phyloP scores from a whole-genome alignment of 1,140 invertebrate genomes.

The Macrosteles quadrilineatus region DNA sequence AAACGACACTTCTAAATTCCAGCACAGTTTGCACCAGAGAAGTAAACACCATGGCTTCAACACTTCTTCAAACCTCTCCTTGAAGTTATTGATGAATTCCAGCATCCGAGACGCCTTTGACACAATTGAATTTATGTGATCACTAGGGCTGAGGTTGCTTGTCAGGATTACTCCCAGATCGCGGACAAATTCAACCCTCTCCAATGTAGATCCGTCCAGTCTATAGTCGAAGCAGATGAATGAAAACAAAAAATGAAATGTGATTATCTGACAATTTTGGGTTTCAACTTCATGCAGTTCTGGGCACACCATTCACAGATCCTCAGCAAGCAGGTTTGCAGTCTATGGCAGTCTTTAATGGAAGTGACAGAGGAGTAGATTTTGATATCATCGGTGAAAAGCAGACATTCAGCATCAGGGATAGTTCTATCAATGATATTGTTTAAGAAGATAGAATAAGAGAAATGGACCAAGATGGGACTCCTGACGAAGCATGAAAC shows the following conservation, averaged over 20 bases:
- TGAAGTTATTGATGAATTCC: too few species aligned
- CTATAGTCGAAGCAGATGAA: neutral
- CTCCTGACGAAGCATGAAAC: constrained; percentile 38
- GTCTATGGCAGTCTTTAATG: neutral
- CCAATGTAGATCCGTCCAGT: neutral
- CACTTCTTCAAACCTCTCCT: too few species aligned
- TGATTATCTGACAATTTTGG: neutral
- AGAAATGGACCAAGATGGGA: constrained; percentile 44
- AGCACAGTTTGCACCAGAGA: neutral
- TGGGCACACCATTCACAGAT: neutral
- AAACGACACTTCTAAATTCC: too few species aligned
- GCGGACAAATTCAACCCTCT: too few species aligned
- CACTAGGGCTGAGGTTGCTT: neutral
- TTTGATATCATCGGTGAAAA: constrained; percentile 41
- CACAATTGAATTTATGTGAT: neutral
- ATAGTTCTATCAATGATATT: constrained; percentile 41
- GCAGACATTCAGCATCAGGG: constrained; percentile 36
- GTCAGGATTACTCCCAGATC: too few species aligned
- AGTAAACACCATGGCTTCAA: too few species aligned
- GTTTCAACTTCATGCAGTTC: neutral
- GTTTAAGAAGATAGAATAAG: constrained; percentile 45
- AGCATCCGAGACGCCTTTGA: too few species aligned
- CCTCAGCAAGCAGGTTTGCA: neutral
- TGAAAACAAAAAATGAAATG: neutral
- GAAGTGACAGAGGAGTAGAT: neutral